A percentile compares a stretch with the other conserved stretches of the same genome.
Conservation (phyloP, 2,113 vertebrate species). For the Zosterops pallidus region DNA sequence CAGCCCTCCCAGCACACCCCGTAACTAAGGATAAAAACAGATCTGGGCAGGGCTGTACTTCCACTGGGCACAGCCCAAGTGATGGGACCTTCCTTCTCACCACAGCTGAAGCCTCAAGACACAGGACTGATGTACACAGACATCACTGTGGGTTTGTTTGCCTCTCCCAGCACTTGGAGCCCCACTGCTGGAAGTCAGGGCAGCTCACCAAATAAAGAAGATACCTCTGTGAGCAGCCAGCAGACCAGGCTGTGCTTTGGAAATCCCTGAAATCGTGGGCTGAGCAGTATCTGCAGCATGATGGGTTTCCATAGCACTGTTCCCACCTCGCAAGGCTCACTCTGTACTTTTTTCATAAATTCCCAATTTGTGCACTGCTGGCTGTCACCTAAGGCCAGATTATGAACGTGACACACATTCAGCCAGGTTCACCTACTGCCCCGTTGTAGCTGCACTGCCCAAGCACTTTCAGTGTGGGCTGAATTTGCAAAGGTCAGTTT, state of each 20-base stretch:
- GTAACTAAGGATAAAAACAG: not conserved
- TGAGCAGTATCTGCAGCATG: not conserved
- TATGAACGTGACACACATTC: not conserved
- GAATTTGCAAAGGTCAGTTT: not conserved
- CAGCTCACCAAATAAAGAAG: not conserved
- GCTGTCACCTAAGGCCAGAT: not conserved
- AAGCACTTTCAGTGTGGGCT: not conserved
- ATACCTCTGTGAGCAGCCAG: not conserved
- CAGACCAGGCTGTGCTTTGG: not conserved
- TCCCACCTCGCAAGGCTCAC: not conserved
- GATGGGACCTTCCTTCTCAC: not conserved
- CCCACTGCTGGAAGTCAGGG: not conserved
- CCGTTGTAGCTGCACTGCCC: not conserved
- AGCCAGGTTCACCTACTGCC: not conserved
- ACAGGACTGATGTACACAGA: not conserved
- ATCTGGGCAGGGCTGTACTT: not conserved
- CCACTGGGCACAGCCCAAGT: not conserved
- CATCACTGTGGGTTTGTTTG: not conserved
- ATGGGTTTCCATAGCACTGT: not conserved
- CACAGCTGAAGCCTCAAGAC: not conserved
- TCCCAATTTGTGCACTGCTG: not conserved
- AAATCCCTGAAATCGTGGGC: not conserved
- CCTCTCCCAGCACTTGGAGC: not conserved
- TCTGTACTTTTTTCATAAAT: not conserved
- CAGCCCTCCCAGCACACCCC: not conserved